A percentile compares a stretch with the other conserved stretches of the same genome.
Conservation (phyloP, 2,113 vertebrate species). For the Pitta sordida region DNA sequence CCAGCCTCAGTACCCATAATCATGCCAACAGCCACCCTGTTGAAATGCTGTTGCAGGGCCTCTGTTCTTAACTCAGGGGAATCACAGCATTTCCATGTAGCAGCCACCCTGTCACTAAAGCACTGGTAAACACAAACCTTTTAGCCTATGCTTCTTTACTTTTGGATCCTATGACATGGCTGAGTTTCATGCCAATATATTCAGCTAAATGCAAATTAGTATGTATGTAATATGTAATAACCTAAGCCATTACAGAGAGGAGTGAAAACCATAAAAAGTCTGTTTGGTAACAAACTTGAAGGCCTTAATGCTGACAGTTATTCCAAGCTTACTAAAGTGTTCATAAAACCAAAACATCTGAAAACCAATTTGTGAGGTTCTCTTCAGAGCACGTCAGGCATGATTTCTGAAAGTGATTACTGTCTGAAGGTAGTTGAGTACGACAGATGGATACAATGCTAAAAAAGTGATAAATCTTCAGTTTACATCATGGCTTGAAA, state of each 20-base stretch:
- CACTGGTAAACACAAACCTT: neutral
- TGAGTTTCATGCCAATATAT: fast-evolving
- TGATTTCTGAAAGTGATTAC: neutral
- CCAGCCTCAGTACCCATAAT: neutral
- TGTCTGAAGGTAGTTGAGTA: neutral
- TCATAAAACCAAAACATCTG: neutral
- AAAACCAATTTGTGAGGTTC: neutral
- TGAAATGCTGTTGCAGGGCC: neutral
- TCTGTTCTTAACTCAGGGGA: neutral
- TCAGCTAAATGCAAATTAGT: neutral
- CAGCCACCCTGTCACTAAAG: neutral
- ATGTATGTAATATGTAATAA: neutral
- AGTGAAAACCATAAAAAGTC: neutral
- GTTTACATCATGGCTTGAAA: neutral
- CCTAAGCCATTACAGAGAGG: neutral
- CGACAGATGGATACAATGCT: neutral
- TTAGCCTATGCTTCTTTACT: neutral
- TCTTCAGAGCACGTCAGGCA: neutral
- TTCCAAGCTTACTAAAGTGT: neutral
- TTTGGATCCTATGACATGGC: neutral
- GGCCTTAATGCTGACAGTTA: neutral
- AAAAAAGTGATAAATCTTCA: neutral
- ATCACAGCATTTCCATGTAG: neutral
- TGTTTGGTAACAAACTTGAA: neutral
- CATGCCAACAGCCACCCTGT: neutral